Evolutionary conservation across 2,113 vertebrate genomes (phyloP).

Genomic region (Tetraodon nigroviridis): DNA sequence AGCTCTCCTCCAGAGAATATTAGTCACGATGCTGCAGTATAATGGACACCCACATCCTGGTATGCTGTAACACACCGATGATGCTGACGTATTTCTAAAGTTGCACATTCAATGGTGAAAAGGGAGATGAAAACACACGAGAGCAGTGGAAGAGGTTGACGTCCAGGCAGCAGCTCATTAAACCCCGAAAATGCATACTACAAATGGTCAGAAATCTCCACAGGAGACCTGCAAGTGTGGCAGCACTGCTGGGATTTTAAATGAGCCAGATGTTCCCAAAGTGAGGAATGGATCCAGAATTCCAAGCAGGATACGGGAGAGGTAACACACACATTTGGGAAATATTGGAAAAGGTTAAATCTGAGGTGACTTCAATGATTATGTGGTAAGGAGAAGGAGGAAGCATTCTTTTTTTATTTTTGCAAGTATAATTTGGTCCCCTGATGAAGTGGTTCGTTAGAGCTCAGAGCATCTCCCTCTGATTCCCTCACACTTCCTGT

Average conservation of each 20-base stretch:
- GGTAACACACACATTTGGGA: too few relatives aligned
- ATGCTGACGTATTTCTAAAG: too few relatives aligned
- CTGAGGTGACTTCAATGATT: neutral
- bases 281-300: too few relatives aligned
- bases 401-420: neutral
- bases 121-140: neutral
- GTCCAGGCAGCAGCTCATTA: too few relatives aligned
- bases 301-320: too few relatives aligned
- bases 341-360: too few relatives aligned
- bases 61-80: constrained; percentile 11
- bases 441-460: constrained; percentile 36
- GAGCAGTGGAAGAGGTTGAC: neutral
- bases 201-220: too few relatives aligned
- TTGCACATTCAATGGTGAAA: neutral
- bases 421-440: constrained; percentile 23
- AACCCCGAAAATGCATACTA: too few relatives aligned
- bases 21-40: constrained; percentile 43
- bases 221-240: too few relatives aligned
- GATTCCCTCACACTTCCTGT: constrained; percentile 12
- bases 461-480: constrained; percentile 33
- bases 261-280: too few relatives aligned
- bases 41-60: constrained; percentile 32
- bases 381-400: neutral
- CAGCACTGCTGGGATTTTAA: too few relatives aligned
- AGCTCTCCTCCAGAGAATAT: constrained; percentile 4